Base-by-base conservation (phyloP, 2,113 vertebrate genomes). In the Madoqua kirkii region DNA sequence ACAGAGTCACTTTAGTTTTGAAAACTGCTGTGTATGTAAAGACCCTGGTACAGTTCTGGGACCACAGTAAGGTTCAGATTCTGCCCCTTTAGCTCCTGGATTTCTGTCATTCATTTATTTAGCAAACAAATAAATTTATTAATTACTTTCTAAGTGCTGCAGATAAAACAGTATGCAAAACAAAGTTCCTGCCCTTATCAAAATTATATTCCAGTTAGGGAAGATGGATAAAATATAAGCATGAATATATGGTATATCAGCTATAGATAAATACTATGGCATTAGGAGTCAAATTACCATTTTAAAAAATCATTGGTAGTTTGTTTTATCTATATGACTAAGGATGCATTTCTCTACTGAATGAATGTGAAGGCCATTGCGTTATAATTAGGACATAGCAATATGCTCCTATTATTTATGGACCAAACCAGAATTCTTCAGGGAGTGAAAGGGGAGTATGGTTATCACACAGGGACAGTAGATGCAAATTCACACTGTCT, bases 301-400 rank as follows among this genome's bases (percentile, higher is more conserved):
- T 48, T 33, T 27, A n/a, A n/a, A n/a, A 91, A 31, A 91, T 83
- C 64, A 94, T 64, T 87, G 50, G 7, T 33, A 83, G 17, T 92
- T 96, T 93, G 40, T 67, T 85, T 93, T 89, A 89, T 59, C 10
- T 81, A 19, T 29, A 85, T 54, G 25, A 6, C 29, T 40, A 52
- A 81, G 83, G 84, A 60, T 95, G 16, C 14, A 23, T 96, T 96
- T 95, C 50, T 91, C 50, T 90, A 74, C 43, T 67, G 54, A 96
- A 67, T 64, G 31, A 76, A 33, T 95, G 64, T 85, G 31, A 92
- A 96, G 54, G 29, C 50, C 87, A 25, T 57, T 93, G 11, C 25
- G 33, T 89, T 93, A 54, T 0, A 62, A 9, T 85, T 6, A 52
- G 23, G 9, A 27, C 54, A 54, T 16, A 85, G 27, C 9, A 84